Percentiles rank a stretch among this genome's conserved stretches.
These are phyloP conservation scores for Brachyistius frenatus DNA, from an alignment of 2,113 vertebrate species.

Conservation along the genomic window DNA sequence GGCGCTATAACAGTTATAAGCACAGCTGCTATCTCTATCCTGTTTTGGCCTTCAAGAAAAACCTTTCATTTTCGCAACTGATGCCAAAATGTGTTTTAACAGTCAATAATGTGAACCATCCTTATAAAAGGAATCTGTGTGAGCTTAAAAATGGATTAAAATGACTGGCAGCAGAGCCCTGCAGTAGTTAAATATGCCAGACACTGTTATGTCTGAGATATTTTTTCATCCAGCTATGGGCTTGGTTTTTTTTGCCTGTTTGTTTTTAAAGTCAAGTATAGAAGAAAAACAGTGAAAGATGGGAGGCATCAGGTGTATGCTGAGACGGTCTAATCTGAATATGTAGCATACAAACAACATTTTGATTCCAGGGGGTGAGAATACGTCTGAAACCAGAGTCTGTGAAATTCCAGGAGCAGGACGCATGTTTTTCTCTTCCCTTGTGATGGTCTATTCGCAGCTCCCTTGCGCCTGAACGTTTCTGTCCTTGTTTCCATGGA, in stretches of 20 bases:
- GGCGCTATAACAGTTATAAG: constrained; percentile 30
- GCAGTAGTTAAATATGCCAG: constrained; percentile 33
- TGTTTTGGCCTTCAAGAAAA: constrained; percentile 2
- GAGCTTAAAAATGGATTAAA: constrained; percentile 34
- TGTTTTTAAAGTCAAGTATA: background rate
- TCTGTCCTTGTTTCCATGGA: constrained; percentile 75
- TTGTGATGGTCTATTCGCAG: constrained; percentile 48
- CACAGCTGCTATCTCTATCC: constrained; percentile 16
- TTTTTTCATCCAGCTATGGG: constrained; percentile 31
- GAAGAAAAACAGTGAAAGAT: constrained; percentile 19
- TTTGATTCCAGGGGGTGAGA: constrained; percentile 48
- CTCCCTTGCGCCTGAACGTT: constrained; percentile 50
- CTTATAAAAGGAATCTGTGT: constrained; percentile 15
- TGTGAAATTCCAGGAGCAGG: constrained; percentile 56
- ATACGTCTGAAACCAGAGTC: constrained; percentile 48
- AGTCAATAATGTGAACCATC: constrained; percentile 18
- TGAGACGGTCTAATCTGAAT: constrained; percentile 31
- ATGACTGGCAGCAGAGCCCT: constrained; percentile 29
- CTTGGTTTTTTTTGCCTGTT: background rate
- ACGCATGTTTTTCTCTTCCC: constrained; percentile 48
- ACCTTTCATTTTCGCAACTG: constrained; percentile 5
- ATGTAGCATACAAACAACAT: constrained; percentile 41
- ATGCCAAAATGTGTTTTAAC: constrained; percentile 32
- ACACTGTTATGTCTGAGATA: constrained; percentile 44
- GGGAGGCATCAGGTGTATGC: constrained; percentile 46